phyloP scores from a whole-genome alignment of 2,113 vertebrate genomes.

The Platysternon megacephalum region DNA sequence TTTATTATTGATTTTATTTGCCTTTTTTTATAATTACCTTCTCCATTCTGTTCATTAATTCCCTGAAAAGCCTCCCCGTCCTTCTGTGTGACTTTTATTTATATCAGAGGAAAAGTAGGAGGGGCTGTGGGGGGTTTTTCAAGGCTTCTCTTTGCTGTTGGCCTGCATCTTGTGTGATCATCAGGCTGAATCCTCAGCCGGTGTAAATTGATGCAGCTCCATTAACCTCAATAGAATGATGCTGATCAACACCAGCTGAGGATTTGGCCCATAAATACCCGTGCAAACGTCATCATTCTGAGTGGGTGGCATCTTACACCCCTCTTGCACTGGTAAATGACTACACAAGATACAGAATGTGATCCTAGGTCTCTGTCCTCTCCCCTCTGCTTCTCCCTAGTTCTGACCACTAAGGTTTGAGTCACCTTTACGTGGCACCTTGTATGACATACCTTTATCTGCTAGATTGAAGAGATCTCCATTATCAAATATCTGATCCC shows the following conservation, averaged over 20 bases:
- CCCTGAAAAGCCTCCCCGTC: background rate
- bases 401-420: background rate
- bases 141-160: background rate
- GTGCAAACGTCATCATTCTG: background rate
- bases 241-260: background rate
- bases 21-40: constrained; percentile 15
- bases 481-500: too few relatives aligned
- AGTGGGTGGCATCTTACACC: background rate
- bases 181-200: too few relatives aligned
- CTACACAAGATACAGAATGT: background rate
- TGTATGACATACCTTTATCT: too few relatives aligned
- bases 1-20: background rate
- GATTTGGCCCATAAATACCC: background rate
- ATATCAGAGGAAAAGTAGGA: accelerated
- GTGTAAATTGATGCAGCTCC: background rate
- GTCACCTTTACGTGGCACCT: background rate
- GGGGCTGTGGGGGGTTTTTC: accelerated
- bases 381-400: background rate
- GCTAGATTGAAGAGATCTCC: too few relatives aligned
- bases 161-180: background rate
- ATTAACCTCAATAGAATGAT: background rate
- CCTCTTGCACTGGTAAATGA: background rate
- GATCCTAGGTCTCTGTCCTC: background rate
- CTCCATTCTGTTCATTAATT: background rate
- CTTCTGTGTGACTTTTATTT: background rate